Conservation (phyloP, 2,113 vertebrate species). For the Pardalotus punctatus region DNA sequence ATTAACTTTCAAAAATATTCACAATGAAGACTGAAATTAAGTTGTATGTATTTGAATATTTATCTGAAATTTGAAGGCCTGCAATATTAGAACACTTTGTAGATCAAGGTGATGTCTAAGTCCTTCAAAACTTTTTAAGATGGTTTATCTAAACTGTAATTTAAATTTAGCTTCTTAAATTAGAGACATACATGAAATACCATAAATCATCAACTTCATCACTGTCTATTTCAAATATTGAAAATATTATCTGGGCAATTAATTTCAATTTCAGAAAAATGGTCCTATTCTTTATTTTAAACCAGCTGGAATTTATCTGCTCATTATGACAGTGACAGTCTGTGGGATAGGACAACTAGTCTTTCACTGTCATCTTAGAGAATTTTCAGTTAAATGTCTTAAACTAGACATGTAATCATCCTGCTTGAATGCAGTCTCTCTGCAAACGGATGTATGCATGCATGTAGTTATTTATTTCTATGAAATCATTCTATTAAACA, state of each 20-base stretch:
- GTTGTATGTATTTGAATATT: background rate
- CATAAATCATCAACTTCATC: background rate
- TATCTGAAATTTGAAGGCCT: background rate
- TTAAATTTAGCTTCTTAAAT: background rate
- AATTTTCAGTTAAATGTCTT: background rate
- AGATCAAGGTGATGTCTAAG: background rate
- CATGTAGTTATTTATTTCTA: background rate
- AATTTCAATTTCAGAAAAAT: background rate
- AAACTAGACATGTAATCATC: background rate
- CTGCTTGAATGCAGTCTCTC: background rate
- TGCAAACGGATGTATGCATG: background rate
- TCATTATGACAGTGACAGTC: rapidly evolving
- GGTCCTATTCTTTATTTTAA: background rate
- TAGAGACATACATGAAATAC: background rate
- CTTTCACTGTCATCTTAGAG: background rate
- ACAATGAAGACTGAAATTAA: background rate
- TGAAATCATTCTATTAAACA: background rate
- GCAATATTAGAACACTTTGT: background rate
- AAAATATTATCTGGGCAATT: background rate
- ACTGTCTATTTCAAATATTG: background rate
- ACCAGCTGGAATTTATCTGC: background rate
- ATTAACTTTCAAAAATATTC: background rate
- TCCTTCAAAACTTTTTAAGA: background rate
- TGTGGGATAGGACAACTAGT: background rate
- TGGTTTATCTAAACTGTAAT: background rate